Evolutionary conservation across 2,888 invertebrate species (phyloP).

Genomic region (Sinelater perroti): DNA sequence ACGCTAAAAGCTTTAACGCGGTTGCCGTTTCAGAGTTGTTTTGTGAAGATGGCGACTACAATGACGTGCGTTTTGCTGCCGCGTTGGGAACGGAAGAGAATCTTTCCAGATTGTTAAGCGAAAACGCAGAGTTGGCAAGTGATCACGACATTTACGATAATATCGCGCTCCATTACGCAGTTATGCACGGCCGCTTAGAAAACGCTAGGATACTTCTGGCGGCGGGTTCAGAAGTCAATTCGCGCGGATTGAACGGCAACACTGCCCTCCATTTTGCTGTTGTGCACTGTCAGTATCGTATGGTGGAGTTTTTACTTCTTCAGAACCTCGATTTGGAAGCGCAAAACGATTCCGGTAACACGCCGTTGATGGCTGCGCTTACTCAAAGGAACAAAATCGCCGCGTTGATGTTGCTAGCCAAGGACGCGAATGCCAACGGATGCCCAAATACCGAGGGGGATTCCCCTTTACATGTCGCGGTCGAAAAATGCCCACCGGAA

Average conservation of each 20-base stretch:
- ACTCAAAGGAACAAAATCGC: background rate
- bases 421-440: background rate
- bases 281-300: background rate
- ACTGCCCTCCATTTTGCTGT: slow-evolving; percentile 13
- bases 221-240: background rate
- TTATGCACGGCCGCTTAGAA: slow-evolving; percentile 3
- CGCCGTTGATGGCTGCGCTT: background rate
- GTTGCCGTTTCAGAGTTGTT: no score
- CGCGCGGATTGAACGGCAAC: slow-evolving; percentile 2
- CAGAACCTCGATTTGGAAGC: background rate
- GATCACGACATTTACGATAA: slow-evolving; percentile 2
- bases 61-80: background rate
- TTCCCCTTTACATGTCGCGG: background rate
- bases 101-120: background rate
- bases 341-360: background rate
- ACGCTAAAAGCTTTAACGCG: no score
- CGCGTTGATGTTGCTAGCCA: background rate
- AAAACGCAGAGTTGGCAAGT: background rate
- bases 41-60: no score
- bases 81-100: slow-evolving; percentile 2
- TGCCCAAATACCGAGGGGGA: background rate
- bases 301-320: no score
- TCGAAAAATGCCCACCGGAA: no score
- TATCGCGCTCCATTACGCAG: slow-evolving; percentile 6
- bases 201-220: background rate